Percentiles rank a stretch among this genome's conserved stretches.
Conservation (phyloP, 2,888 invertebrate species). For the Elmis aenea region DNA sequence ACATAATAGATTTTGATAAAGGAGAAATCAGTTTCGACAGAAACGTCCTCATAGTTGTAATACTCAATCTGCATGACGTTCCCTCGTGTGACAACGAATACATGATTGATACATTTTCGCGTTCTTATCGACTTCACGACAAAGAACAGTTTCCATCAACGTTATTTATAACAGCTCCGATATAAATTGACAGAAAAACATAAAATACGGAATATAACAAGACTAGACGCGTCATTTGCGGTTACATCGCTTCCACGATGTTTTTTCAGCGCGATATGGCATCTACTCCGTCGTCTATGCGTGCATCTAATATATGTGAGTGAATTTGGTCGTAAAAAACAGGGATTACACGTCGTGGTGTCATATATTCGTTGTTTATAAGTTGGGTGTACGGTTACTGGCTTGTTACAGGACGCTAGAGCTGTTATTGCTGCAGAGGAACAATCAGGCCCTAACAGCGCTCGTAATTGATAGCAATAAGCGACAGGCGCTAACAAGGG, state of each 20-base stretch:
- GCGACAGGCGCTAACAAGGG: constrained; percentile 36
- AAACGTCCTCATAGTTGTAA: too few relatives aligned
- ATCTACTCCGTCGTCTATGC: constrained; percentile 10
- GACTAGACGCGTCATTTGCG: constrained; percentile 17
- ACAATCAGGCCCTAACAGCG: constrained; percentile 35
- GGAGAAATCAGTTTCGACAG: too few relatives aligned
- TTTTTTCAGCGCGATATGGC: constrained; percentile 8
- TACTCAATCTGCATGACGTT: constrained; percentile 23
- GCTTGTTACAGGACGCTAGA: constrained; percentile 25
- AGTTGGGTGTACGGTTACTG: constrained; percentile 24
- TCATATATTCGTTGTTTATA: constrained; percentile 13
- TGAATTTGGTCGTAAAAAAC: constrained; percentile 15
- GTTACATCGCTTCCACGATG: constrained; percentile 11
- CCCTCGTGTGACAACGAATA: constrained; percentile 17
- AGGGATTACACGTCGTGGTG: constrained; percentile 14
- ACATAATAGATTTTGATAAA: too few relatives aligned
- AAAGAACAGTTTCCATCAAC: constrained; percentile 18
- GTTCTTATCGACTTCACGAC: constrained; percentile 19
- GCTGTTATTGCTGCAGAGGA: constrained; percentile 27
- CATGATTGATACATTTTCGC: constrained; percentile 23
- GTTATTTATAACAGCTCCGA: constrained; percentile 21
- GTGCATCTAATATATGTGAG: constrained; percentile 13
- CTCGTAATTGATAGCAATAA: constrained; percentile 38
- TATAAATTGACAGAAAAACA: constrained; percentile 21
- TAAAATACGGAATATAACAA: constrained; percentile 19